phyloP scores from a whole-genome alignment of 2,888 invertebrate species.

The Bhutanitis thaidina region DNA sequence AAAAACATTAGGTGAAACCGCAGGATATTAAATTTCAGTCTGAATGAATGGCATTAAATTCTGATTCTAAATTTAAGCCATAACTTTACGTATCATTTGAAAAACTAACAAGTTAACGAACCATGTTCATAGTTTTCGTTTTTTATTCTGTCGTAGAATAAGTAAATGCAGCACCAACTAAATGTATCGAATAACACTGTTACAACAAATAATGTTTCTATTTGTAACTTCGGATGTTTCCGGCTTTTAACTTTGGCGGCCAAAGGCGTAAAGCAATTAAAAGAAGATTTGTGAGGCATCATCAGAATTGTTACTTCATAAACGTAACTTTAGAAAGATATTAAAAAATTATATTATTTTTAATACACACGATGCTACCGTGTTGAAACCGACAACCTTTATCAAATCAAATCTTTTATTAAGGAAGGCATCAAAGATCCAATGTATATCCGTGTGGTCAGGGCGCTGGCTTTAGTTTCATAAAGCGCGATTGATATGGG shows the following conservation, averaged over 20 bases:
- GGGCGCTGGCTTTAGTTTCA: too few species aligned
- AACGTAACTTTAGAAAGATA: neutral
- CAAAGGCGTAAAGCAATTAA: slow-evolving; percentile 31
- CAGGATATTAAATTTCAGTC: too few species aligned
- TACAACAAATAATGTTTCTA: slow-evolving; percentile 69
- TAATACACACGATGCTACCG: neutral
- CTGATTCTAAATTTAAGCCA: slow-evolving; percentile 13
- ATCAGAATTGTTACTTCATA: slow-evolving; percentile 11
- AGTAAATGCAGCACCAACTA: slow-evolving; percentile 31
- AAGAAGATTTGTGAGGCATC: slow-evolving; percentile 31
- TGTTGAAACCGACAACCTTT: too few species aligned
- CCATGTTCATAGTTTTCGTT: slow-evolving; percentile 14
- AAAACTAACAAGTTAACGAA: slow-evolving; percentile 14
- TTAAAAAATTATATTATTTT: slow-evolving; percentile 6
- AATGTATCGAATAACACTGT: slow-evolving; percentile 61
- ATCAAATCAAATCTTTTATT: too few species aligned
- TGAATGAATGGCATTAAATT: too few species aligned
- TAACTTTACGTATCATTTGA: slow-evolving; percentile 18
- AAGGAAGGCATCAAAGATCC: too few species aligned
- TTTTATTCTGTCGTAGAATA: slow-evolving; percentile 20
- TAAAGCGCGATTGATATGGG: too few species aligned
- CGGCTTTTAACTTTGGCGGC: slow-evolving; percentile 52
- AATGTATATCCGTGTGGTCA: too few species aligned
- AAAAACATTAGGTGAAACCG: too few species aligned
- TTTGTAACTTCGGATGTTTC: slow-evolving; percentile 59